Percentiles rank a stretch among this genome's conserved stretches.
These are phyloP conservation scores for Drosophila setifemur DNA, from an alignment of 1,140 invertebrate species.

Conservation along the genomic window DNA sequence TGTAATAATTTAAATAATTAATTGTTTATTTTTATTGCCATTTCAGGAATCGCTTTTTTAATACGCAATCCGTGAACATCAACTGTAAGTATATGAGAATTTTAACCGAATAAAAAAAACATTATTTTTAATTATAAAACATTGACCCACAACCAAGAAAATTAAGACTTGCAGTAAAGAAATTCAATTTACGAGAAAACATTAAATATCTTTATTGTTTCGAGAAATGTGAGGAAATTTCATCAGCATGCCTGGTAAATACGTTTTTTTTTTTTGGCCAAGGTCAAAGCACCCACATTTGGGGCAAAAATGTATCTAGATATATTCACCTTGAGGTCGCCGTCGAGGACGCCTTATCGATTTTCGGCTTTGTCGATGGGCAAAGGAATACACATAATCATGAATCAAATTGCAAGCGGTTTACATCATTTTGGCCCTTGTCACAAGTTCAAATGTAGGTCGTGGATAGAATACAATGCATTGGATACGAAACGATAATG, in stretches of 20 bases:
- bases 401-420: constrained; percentile 31
- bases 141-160: constrained; percentile 1
- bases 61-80: constrained; percentile 1
- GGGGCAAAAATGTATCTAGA: constrained; percentile 4
- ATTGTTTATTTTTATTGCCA: neutral
- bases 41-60: neutral
- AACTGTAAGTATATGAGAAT: constrained; percentile 30
- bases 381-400: neutral
- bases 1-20: neutral
- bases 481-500: constrained; percentile 11
- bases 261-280: neutral
- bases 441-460: constrained; percentile 77
- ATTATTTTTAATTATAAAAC: neutral
- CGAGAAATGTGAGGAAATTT: constrained; percentile 3
- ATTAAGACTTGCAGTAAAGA: neutral
- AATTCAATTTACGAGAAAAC: neutral
- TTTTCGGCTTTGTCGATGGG: constrained; percentile 30
- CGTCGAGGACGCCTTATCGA: constrained; percentile 53
- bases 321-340: constrained; percentile 47
- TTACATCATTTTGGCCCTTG: constrained; percentile 44
- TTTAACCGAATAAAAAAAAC: neutral
- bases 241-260: constrained; percentile 2
- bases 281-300: constrained; percentile 8
- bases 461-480: constrained; percentile 18
- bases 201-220: neutral